A percentile compares a stretch with the other conserved stretches of the same genome.
Evolutionary conservation across 2,797 vertebrate genomes (phyloP).

Genomic region (Oophaga sylvatica): DNA sequence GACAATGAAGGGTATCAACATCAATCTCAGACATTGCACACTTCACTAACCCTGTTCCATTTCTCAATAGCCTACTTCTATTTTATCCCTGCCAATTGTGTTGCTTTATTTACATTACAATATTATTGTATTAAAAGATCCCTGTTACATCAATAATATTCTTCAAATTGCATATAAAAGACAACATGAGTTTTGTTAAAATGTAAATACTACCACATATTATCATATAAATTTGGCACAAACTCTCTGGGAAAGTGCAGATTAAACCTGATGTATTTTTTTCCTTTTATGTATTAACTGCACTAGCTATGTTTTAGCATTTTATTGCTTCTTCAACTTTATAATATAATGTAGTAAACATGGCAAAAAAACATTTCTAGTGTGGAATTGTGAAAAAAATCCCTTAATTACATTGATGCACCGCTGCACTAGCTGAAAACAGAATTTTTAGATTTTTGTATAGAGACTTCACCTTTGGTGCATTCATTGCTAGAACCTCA

Average conservation of each 20-base stretch:
- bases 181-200: not conserved
- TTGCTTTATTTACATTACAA: conserved; percentile 70
- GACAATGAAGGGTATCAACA: conserved; percentile 90
- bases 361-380: too few relatives aligned
- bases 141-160: conserved; percentile 21
- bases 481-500: too few relatives aligned
- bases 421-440: too few relatives aligned
- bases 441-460: too few relatives aligned
- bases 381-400: too few relatives aligned
- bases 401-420: too few relatives aligned
- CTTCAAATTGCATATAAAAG: not conserved
- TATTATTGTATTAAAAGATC: conserved; percentile 62
- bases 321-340: too few relatives aligned
- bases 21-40: conserved; percentile 82
- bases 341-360: too few relatives aligned
- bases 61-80: conserved; percentile 69
- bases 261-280: not conserved
- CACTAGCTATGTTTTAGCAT: too few relatives aligned
- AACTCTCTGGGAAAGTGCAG: not conserved
- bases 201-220: not conserved
- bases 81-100: conserved; percentile 64
- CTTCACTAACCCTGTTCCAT: conserved; percentile 73
- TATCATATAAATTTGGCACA: not conserved
- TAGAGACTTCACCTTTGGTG: too few relatives aligned
- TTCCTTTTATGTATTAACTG: not conserved